These are phyloP conservation scores for Tetragonisca angustula DNA, from an alignment of 2,888 invertebrate genomes.

Conservation along the genomic window DNA sequence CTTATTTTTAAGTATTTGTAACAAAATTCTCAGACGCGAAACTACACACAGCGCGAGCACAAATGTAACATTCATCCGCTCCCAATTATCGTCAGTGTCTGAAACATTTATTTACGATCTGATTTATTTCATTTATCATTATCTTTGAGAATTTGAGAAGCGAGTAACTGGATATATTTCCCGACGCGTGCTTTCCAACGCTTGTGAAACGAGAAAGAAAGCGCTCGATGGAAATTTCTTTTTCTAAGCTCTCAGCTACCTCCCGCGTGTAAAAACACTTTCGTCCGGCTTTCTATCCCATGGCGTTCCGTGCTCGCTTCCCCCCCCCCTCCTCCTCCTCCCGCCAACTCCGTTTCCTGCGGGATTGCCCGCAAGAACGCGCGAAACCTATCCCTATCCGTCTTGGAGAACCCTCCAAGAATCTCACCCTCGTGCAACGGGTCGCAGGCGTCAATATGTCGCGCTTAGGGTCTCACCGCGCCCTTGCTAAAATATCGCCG, in stretches of 20 bases:
- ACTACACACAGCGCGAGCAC: too few relatives aligned
- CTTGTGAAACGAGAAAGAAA: background rate
- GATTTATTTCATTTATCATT: too few relatives aligned
- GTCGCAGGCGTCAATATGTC: conserved; percentile 31
- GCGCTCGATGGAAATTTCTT: conserved; percentile 8
- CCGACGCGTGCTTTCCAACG: too few relatives aligned
- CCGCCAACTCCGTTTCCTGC: conserved; percentile 25
- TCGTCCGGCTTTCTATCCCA: conserved; percentile 62
- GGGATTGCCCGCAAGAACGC: conserved; percentile 56
- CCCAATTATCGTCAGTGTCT: too few relatives aligned
- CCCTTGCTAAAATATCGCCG: background rate
- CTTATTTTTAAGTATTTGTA: too few relatives aligned
- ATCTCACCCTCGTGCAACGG: conserved; percentile 44
- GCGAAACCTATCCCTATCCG: conserved; percentile 56
- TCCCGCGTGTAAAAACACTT: conserved; percentile 74
- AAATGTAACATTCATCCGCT: too few relatives aligned
- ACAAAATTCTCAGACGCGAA: too few relatives aligned
- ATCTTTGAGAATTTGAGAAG: too few relatives aligned
- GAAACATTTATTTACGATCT: too few relatives aligned
- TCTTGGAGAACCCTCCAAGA: conserved; percentile 47
- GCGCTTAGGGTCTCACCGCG: conserved; percentile 27
- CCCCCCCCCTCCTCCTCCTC: conserved; percentile 8
- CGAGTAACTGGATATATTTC: too few relatives aligned
- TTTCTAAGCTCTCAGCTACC: conserved; percentile 72
- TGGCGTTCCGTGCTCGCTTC: conserved; percentile 45